Conservation (phyloP, 2,888 invertebrate species). For the Osedax fenrisi region DNA sequence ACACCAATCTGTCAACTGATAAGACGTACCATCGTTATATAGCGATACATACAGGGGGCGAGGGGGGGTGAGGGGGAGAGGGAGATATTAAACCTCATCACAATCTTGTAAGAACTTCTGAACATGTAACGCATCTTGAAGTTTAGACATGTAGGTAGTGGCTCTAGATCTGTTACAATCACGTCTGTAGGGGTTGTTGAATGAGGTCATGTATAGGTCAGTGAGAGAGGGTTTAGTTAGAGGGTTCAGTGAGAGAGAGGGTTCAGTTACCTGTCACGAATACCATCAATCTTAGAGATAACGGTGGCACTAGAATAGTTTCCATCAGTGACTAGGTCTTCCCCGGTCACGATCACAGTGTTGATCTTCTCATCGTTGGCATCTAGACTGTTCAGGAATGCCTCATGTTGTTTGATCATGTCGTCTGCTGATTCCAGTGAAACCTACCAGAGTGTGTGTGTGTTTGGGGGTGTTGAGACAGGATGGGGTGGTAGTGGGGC, state of each 20-base stretch:
- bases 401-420: conserved; percentile 88
- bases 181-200: conserved; percentile 51
- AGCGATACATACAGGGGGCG: too few relatives aligned
- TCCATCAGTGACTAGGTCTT: conserved; percentile 69
- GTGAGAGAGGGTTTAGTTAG: too few relatives aligned
- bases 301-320: conserved; percentile 94
- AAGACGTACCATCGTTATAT: conserved; percentile 34
- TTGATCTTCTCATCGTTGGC: conserved; percentile 99
- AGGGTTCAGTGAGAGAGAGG: too few relatives aligned
- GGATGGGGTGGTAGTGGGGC: too few relatives aligned
- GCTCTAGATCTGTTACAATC: conserved; percentile 81
- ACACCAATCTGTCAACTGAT: conserved; percentile 80
- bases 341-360: conserved; percentile 83
- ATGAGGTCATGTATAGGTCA: neutral
- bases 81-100: too few relatives aligned
- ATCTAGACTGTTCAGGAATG: conserved; percentile 97
- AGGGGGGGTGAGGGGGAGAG: too few relatives aligned
- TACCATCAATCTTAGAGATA: conserved; percentile 84
- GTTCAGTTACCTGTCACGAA: conserved; percentile 74
- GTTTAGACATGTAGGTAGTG: conserved; percentile 74
- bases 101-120: conserved; percentile 73
- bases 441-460: conserved; percentile 45
- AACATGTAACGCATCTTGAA: conserved; percentile 81
- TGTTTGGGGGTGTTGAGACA: neutral
- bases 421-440: conserved; percentile 95